Evolutionary conservation across 2,797 vertebrate genomes (phyloP).

Genomic region (Podargus strigoides): DNA sequence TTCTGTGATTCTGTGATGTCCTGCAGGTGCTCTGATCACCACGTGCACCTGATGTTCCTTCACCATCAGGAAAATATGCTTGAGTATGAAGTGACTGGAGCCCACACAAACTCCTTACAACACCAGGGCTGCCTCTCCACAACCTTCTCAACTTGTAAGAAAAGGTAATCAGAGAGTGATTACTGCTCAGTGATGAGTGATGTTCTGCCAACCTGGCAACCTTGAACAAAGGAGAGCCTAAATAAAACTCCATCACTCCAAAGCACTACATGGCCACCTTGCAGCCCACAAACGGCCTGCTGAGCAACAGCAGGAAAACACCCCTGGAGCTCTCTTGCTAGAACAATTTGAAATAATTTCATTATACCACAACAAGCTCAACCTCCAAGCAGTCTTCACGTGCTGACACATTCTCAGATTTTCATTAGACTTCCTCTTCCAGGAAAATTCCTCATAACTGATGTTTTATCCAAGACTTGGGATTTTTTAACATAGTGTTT

Average conservation of each 20-base stretch:
- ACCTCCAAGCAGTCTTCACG: background rate
- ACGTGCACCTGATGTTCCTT: background rate
- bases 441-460: background rate
- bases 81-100: background rate
- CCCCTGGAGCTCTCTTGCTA: background rate
- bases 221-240: background rate
- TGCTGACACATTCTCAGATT: background rate
- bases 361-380: background rate
- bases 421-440: background rate
- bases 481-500: background rate
- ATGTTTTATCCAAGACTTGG: background rate
- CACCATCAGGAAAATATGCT: background rate
- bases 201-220: background rate
- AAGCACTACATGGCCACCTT: background rate
- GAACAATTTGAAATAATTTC: background rate
- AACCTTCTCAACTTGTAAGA: background rate
- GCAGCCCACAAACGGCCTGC: background rate
- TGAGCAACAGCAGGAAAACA: background rate
- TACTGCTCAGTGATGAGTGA: background rate
- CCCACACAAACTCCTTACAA: background rate
- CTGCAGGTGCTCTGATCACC: background rate
- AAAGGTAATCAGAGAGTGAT: background rate
- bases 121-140: background rate
- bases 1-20: too few relatives aligned
- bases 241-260: background rate